Conservation (phyloP, 2,888 invertebrate species). For the Trisateles emortualis region DNA sequence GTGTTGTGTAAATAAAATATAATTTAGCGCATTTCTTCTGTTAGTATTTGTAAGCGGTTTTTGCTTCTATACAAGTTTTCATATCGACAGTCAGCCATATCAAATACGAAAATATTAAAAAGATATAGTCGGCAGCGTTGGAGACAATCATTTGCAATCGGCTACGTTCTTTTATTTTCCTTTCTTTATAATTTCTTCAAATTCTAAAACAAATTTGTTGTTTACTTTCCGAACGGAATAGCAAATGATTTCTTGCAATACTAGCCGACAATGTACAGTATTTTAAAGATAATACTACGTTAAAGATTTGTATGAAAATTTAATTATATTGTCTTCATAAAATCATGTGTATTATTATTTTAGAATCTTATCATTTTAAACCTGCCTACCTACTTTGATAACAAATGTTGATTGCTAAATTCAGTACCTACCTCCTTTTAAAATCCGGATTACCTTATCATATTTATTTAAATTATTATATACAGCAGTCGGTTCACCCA, state of each 20-base stretch:
- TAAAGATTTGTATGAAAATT: slow-evolving; percentile 94
- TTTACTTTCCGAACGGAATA: slow-evolving; percentile 42
- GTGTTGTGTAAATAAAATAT: slow-evolving; percentile 74
- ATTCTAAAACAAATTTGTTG: slow-evolving; percentile 41
- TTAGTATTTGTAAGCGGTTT: slow-evolving; percentile 69
- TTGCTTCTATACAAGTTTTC: slow-evolving; percentile 80
- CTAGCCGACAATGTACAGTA: slow-evolving; percentile 89
- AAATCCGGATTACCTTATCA: slow-evolving; percentile 25
- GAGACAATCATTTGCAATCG: slow-evolving; percentile 71
- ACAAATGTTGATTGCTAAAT: background rate
- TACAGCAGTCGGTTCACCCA: too few species aligned
- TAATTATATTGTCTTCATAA: slow-evolving; percentile 88
- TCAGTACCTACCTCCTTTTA: background rate
- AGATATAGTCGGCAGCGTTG: slow-evolving; percentile 73
- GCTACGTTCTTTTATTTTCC: slow-evolving; percentile 30
- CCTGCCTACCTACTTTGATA: background rate
- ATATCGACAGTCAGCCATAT: slow-evolving; percentile 91
- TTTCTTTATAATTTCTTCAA: slow-evolving; percentile 53
- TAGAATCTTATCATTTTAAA: slow-evolving; percentile 22
- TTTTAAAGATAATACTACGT: slow-evolving; percentile 92
- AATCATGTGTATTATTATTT: slow-evolving; percentile 69
- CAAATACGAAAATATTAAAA: slow-evolving; percentile 85
- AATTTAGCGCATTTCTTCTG: slow-evolving; percentile 79
- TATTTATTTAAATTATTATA: too few species aligned
- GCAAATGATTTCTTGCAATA: slow-evolving; percentile 76